Evolutionary conservation across 2,113 vertebrate species (phyloP), one percentile per base, ranked within the genome.

Genomic region (Sisor rabdophorus): DNA sequence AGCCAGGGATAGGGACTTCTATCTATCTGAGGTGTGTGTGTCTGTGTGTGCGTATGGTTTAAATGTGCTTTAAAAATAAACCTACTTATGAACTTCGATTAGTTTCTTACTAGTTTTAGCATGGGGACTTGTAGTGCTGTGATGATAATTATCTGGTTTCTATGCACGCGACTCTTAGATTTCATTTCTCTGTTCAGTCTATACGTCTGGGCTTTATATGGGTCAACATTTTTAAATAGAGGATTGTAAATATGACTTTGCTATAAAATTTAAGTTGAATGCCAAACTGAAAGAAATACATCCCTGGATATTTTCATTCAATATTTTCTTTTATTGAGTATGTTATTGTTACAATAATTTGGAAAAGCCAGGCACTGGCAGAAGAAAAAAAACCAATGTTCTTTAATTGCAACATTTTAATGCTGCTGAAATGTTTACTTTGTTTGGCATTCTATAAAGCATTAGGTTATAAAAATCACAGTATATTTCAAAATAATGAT

Each of bases 371-470:
- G 15, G 16, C 22, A 24, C 64, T 68, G 64, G 15, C 26, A 26
- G 24, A 40, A 55, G 55, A 24, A 36, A 71, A 71, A 56, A 24
- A 22, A 55, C 54, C 22, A 30, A 15, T n/a, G 16, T 55, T 71
- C 22, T 71, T 56, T 24, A 54, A 56, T 40, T 36, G 50, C 30
- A 71, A 71, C 20, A 24, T 36, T 55, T 60, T 28, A 26, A 26
- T 54, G 48, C 30, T 71, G 69, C 19, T 22, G 69, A 71, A 71
- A 53, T n/a, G 48, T 71, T 54, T 20, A 17, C 3, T 58, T 20
- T 44, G 7, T 55, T 56, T 40, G 26, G 47, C 13, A 1, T 69
- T 15, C 65, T 22, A 52, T 58, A 56, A 56, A 22, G 52, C 53
- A 22, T 44, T 40, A 20, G 53, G 32, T 40, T 56, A 15, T 72